phyloP scores from a whole-genome alignment of 2,113 vertebrate genomes.

The Megaleporinus macrocephalus region DNA sequence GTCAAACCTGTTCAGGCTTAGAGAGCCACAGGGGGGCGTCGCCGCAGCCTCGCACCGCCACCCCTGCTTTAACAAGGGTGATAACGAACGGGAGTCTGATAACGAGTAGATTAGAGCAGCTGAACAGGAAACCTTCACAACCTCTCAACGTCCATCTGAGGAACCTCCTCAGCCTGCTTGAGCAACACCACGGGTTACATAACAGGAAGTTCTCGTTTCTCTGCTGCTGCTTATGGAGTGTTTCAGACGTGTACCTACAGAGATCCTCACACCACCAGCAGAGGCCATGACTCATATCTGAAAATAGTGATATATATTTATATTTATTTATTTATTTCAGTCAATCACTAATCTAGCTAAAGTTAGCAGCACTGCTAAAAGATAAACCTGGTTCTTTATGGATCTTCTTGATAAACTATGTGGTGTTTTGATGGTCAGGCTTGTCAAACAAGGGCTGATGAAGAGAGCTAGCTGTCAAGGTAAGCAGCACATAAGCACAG shows the following conservation, averaged over 20 bases:
- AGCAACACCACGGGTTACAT: neutral
- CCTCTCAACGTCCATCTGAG: neutral
- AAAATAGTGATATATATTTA: too few relatives aligned
- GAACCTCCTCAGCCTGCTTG: neutral
- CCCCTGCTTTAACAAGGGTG: neutral
- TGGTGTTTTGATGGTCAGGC: too few relatives aligned
- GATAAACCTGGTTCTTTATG: too few relatives aligned
- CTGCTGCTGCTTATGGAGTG: conserved; percentile 5
- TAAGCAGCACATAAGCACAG: too few relatives aligned
- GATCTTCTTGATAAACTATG: too few relatives aligned
- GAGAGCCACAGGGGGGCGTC: neutral
- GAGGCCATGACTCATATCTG: too few relatives aligned
- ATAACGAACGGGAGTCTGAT: neutral
- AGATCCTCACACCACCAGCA: too few relatives aligned
- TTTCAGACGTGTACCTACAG: neutral
- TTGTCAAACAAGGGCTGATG: too few relatives aligned
- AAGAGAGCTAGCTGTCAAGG: too few relatives aligned
- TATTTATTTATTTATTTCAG: too few relatives aligned
- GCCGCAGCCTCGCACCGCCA: neutral
- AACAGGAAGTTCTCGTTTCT: conserved; percentile 33
- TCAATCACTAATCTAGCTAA: too few relatives aligned
- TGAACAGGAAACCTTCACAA: neutral
- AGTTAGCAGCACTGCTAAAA: too few relatives aligned
- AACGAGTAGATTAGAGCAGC: neutral
- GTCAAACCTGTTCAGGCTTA: neutral